Evolutionary conservation across 2,113 vertebrate species (phyloP).

Genomic region (Urocynchramus pylzowi): DNA sequence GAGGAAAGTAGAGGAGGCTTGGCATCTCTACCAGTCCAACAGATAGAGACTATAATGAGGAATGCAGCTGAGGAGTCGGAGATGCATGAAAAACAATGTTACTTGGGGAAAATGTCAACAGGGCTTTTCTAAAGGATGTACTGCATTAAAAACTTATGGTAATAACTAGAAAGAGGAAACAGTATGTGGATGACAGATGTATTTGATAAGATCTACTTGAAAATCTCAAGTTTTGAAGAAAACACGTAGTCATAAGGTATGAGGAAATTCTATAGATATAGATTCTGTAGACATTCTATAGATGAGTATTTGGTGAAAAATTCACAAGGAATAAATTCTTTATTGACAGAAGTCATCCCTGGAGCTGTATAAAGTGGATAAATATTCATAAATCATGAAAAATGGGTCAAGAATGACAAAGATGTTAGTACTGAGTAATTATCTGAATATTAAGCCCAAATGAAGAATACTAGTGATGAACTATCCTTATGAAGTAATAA

Average conservation of each 20-base stretch:
- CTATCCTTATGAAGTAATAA: background rate
- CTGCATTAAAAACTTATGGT: background rate
- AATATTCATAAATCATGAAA: background rate
- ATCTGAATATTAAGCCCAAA: background rate
- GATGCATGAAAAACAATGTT: background rate
- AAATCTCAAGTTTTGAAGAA: background rate
- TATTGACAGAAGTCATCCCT: background rate
- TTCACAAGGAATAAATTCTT: background rate
- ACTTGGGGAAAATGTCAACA: background rate
- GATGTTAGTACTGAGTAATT: background rate
- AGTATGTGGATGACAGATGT: background rate
- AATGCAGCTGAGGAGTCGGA: background rate
- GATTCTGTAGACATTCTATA: background rate
- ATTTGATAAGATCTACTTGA: background rate
- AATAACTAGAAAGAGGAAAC: background rate
- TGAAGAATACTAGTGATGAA: background rate
- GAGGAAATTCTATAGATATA: background rate
- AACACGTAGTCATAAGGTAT: fast-evolving
- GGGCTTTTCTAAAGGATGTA: background rate
- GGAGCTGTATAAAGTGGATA: background rate
- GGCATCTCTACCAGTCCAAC: background rate
- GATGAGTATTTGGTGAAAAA: background rate
- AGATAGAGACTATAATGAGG: background rate
- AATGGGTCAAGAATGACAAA: background rate
- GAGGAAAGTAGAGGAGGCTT: background rate